Base-by-base conservation (phyloP, 2,888 invertebrate species). In the Melangyna quadrimaculata region DNA sequence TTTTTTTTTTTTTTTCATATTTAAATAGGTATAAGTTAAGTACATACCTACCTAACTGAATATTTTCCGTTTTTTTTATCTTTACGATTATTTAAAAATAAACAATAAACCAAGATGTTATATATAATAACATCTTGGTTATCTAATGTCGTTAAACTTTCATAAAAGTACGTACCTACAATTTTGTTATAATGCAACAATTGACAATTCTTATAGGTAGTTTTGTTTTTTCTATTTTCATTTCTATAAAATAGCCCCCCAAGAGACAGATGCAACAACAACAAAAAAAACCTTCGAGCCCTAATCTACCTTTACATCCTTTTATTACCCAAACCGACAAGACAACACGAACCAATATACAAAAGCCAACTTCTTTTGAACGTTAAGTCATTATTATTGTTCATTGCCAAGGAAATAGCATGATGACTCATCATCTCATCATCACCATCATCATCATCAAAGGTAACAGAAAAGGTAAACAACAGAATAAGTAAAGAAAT, bases 401-500 rank as follows among this genome's bases (percentile, higher is more conserved):
- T 69, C 73, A 82, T 73, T 82, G 67, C 78, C 55, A 73, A 78
- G 72, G 67, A 82, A 78, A 73, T 27, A 14, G 43, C 61, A 73
- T 24, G 57, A 57, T 57, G 57, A 43, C 12, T 82, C 82, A 82
- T 73, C 82, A 63, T 61, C 72, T 35, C 32, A 45, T 35, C 35
- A 57, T 73, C 32, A 45, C 22, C 35, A 57, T 73, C 82, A 81
- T 72, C 81, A 53, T 51, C 71, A 55, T 65, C 43, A 65, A 27
- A 65, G 65, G 71, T 57, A 81, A 43, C 63, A 77, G 19, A 63
- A 80, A 59, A 78, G 32, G 73, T 79, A 79, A 79, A 82, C 81
- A 73, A 81, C 72, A 43, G 72, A 77, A 53, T 27, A 51, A 59
- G 67, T 19, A 67, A 59, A 71, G 57, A 51, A 65, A 72, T 72